These are phyloP conservation scores for Eristalis arbustorum DNA, from an alignment of 2,888 invertebrate species.

Conservation along the genomic window DNA sequence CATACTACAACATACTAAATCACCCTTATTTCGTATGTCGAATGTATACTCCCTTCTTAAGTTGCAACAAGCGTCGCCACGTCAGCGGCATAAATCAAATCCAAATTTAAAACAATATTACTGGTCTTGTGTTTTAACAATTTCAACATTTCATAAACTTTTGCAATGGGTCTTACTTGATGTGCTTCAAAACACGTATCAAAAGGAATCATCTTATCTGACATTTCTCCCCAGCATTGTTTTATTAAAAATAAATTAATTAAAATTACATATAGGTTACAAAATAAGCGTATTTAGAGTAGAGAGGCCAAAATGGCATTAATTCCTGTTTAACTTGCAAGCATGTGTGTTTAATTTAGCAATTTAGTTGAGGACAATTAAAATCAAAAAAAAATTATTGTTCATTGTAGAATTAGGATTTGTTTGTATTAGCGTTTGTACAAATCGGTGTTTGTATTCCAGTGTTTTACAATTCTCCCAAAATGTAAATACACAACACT, in stretches of 20 bases:
- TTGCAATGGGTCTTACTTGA: too few species aligned
- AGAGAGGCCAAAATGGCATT: neutral
- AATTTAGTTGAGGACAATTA: neutral
- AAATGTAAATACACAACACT: conserved; percentile 35
- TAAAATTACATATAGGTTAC: neutral
- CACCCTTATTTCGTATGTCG: neutral
- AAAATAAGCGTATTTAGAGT: neutral
- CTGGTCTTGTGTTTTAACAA: too few species aligned
- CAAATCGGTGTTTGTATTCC: conserved; percentile 10
- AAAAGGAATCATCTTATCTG: neutral
- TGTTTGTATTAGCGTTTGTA: conserved; percentile 1
- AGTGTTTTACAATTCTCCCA: neutral
- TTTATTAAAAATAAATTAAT: neutral
- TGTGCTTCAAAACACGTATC: too few species aligned
- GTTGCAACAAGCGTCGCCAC: too few species aligned
- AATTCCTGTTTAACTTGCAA: neutral
- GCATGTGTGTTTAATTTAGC: neutral
- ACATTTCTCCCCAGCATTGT: neutral
- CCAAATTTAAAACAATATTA: too few species aligned
- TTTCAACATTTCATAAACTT: too few species aligned
- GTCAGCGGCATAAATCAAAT: too few species aligned
- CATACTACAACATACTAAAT: neutral
- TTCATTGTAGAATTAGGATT: neutral
- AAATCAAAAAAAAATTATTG: neutral
- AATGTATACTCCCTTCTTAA: too few species aligned